Percentiles rank a stretch among this genome's conserved stretches.
Evolutionary conservation across 2,888 invertebrate genomes (phyloP).

Genomic region (Phengaris arion): DNA sequence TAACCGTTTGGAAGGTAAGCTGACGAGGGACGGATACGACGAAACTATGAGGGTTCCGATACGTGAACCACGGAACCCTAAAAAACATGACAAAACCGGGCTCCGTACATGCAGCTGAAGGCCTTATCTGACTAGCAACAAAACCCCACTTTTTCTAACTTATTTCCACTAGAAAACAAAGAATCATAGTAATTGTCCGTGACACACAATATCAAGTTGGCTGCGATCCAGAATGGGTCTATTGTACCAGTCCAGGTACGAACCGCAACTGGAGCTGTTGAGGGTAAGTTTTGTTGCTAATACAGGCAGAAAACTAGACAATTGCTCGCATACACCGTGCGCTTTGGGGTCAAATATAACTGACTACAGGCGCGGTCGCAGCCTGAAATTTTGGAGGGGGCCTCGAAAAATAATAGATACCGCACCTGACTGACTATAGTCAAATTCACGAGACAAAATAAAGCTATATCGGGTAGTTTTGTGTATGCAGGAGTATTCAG

Average conservation of each 20-base stretch:
- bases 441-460: no score
- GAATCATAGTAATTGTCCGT: conserved; percentile 4
- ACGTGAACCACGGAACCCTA: no score
- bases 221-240: background rate
- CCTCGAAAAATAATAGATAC: no score
- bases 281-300: background rate
- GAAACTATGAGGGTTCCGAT: no score
- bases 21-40: background rate
- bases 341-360: no score
- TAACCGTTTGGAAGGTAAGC: background rate
- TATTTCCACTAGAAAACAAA: background rate
- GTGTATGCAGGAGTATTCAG: no score
- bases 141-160: background rate
- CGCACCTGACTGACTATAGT: no score
- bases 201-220: conserved; percentile 3
- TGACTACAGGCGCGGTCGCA: no score
- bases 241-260: background rate
- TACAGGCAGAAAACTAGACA: background rate
- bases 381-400: no score
- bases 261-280: background rate
- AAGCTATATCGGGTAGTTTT: no score
- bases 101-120: no score
- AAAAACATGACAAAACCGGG: no score
- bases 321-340: background rate
- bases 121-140: background rate